These are phyloP conservation scores for Cyanoderma ruficeps DNA, from an alignment of 2,113 vertebrate species.

Conservation along the genomic window DNA sequence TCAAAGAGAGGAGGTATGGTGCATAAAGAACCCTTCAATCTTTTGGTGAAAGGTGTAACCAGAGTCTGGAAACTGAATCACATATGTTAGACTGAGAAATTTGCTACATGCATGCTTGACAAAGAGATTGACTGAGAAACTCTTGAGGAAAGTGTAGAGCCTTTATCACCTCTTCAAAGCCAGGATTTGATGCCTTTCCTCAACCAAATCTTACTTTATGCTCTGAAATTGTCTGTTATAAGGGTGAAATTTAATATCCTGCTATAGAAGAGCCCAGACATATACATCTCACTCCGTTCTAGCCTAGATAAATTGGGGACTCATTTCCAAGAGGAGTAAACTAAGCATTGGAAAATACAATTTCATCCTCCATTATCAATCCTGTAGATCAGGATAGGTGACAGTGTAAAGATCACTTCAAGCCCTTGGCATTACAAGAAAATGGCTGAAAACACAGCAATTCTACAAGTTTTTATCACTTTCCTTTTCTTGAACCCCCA, in stretches of 20 bases:
- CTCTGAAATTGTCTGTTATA: not conserved
- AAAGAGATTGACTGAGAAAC: not conserved
- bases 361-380: slow-evolving; percentile 21
- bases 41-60: not conserved
- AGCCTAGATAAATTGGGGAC: not conserved
- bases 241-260: not conserved
- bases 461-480: not conserved
- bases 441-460: not conserved
- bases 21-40: not conserved
- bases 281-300: not conserved
- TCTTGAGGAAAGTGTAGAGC: not conserved
- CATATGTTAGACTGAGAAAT: not conserved
- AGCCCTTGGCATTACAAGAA: not conserved
- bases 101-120: not conserved
- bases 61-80: not conserved
- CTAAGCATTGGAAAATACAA: slow-evolving; percentile 5
- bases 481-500: not conserved
- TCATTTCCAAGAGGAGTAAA: slow-evolving; percentile 32
- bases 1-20: not conserved
- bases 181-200: not conserved
- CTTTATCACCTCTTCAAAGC: not conserved
- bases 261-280: not conserved
- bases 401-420: not conserved
- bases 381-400: not conserved
- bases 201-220: not conserved